Evolutionary conservation across 2,888 invertebrate species (phyloP).

Genomic region (Erebia aethiops): DNA sequence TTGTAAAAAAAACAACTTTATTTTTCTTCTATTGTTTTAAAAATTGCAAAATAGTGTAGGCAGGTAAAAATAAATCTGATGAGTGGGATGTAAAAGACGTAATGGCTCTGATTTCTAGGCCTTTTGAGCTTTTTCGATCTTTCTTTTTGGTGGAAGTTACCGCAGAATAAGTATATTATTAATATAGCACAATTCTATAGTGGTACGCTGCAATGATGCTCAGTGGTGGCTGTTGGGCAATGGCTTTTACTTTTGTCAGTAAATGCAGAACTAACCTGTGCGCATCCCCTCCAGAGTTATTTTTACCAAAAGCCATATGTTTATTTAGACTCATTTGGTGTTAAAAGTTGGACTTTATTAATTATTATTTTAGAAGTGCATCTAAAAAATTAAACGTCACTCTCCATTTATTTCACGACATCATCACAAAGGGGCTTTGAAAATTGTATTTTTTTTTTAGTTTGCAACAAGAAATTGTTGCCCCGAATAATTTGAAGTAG

Average conservation of each 20-base stretch:
- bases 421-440: constrained; percentile 37
- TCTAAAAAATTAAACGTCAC: constrained; percentile 30
- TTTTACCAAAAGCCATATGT: too few relatives aligned
- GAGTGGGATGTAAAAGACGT: too few relatives aligned
- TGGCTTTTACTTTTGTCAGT: too few relatives aligned
- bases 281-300: constrained; percentile 11
- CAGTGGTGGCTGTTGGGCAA: too few relatives aligned
- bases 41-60: constrained; percentile 31
- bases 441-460: not conserved
- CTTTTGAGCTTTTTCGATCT: too few relatives aligned
- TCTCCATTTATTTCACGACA: constrained; percentile 30
- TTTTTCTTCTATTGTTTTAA: constrained; percentile 49
- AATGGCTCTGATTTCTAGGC: too few relatives aligned
- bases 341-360: constrained; percentile 33
- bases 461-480: constrained; percentile 1
- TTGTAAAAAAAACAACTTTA: constrained; percentile 52
- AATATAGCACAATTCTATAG: too few relatives aligned
- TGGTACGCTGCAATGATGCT: too few relatives aligned
- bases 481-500: constrained; percentile 20
- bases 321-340: constrained; percentile 47
- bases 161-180: too few relatives aligned
- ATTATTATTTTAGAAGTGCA: not conserved
- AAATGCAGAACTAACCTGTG: too few relatives aligned
- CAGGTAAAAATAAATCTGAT: too few relatives aligned
- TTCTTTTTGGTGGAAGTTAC: too few relatives aligned